phyloP scores from a whole-genome alignment of 2,113 vertebrate species.

The Asarcornis scutulata region DNA sequence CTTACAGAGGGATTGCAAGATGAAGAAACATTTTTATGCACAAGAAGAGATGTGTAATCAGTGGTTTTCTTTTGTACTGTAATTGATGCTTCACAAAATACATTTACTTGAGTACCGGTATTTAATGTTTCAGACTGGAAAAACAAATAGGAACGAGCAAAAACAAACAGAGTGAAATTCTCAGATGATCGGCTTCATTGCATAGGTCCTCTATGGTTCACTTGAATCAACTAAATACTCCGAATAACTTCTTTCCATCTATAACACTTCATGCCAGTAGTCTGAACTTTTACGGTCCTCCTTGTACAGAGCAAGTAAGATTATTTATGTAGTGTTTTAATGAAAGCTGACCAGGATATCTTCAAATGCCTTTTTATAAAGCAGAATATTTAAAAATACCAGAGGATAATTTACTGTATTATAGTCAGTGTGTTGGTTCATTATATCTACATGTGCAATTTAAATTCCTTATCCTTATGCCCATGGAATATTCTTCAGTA shows the following conservation, averaged over 20 bases:
- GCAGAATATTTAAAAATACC: not conserved
- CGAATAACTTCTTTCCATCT: conserved; percentile 42
- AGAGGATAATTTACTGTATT: not conserved
- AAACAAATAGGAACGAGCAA: conserved; percentile 37
- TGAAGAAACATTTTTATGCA: not conserved
- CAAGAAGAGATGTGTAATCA: conserved; percentile 23
- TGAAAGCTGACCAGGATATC: not conserved
- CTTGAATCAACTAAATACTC: conserved; percentile 15
- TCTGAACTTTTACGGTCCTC: conserved; percentile 5
- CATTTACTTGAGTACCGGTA: conserved; percentile 6
- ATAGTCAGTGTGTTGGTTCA: not conserved
- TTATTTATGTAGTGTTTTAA: conserved; percentile 39
- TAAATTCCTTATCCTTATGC: conserved; percentile 35
- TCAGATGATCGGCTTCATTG: conserved; percentile 45
- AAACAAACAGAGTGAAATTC: conserved; percentile 27
- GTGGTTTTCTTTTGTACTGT: conserved; percentile 11
- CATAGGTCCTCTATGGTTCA: conserved; percentile 13
- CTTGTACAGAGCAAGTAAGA: not conserved
- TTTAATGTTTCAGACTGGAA: conserved; percentile 31
- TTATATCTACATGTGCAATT: not conserved
- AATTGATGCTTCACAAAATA: conserved; percentile 4
- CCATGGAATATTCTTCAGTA: not conserved
- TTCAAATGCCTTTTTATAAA: conserved; percentile 20
- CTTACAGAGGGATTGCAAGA: not conserved
- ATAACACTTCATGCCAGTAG: not conserved